Evolutionary conservation across 2,888 invertebrate genomes (phyloP), one percentile per base, ranked within the genome.

Genomic region (Epistrophe eligans): DNA sequence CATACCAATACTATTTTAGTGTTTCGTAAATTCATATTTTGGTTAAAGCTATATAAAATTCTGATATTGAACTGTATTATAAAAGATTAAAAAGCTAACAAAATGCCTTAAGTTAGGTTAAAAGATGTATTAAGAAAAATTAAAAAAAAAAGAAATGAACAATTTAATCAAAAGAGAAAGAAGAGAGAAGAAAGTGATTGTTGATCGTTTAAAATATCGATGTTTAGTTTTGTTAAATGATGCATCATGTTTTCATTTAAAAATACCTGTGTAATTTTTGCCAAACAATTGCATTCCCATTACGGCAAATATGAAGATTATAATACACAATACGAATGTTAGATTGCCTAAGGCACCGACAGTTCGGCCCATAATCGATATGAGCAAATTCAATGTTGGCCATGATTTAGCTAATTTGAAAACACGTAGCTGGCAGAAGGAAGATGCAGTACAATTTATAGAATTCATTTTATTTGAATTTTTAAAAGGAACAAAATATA

Each of bases 211-310:
- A 11, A 32, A n/a, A 32, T 35, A 66, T 48, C 52, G 43, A 70
- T 67, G 8, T 24, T 74, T 70, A 55, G 58, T 67, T 19, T n/a
- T 17, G 38, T 40, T 55, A 40, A 55, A 55, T 55, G 70, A 70
- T 55, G 52, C 70, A 70, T 67, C 50, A 67, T 70, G 5, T 70
- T 70, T 40, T 52, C 40, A 55, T 70, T 70, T 71, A 62, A 77
- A 38, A 72, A 90, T 91, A 96, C 96, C 97, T 94, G 95, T 95
- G 93, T 99, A 99, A 94, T 98, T 97, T 94, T 97, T 97, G 91
- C 98, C 98, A 94, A 99, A 99, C 91, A 99, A 95, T 94, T 99
- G 99, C 98, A 99, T 99, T 92, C 99, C 99, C 98, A 99, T 99
- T 91, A 99, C 99, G 94, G 99, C 99, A 94, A 99, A 99, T 94